phyloP scores from a whole-genome alignment of 1,140 invertebrate species.

The Scaptomyza pallida region DNA sequence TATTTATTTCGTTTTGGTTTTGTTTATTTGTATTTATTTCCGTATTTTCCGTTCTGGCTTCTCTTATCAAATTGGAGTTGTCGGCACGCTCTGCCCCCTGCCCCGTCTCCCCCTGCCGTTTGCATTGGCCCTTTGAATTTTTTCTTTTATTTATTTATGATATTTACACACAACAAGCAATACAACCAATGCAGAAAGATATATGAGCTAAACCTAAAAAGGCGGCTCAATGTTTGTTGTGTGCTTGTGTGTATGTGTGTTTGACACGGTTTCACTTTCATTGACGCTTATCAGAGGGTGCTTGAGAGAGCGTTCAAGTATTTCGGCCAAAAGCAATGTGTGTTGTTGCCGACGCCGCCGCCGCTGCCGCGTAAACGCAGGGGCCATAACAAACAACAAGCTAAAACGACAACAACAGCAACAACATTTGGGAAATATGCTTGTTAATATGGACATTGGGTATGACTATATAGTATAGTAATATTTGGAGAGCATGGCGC shows the following conservation, averaged over 20 bases:
- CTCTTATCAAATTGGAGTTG: conserved; percentile 28
- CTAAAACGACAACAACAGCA: background rate
- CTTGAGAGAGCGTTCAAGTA: background rate
- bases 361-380: conserved; percentile 3
- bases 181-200: conserved; percentile 10
- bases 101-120: background rate
- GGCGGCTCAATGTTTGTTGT: background rate
- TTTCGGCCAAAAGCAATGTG: conserved; percentile 11
- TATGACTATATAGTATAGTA: background rate
- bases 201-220: background rate
- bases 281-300: conserved; percentile 32
- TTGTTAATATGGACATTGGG: background rate
- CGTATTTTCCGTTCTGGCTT: conserved; percentile 7
- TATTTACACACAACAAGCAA: conserved; percentile 27
- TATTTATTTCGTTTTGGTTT: background rate
- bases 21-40: conserved; percentile 20
- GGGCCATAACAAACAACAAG: too few species aligned
- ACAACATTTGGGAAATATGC: background rate
- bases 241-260: conserved; percentile 8
- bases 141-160: conserved; percentile 37
- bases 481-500: background rate
- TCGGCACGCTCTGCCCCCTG: background rate
- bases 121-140: conserved; percentile 15
- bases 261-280: conserved; percentile 45
- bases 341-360: conserved; percentile 33